Conservation (phyloP, 1,140 invertebrate species). For the Zaprionus tsacasi region DNA sequence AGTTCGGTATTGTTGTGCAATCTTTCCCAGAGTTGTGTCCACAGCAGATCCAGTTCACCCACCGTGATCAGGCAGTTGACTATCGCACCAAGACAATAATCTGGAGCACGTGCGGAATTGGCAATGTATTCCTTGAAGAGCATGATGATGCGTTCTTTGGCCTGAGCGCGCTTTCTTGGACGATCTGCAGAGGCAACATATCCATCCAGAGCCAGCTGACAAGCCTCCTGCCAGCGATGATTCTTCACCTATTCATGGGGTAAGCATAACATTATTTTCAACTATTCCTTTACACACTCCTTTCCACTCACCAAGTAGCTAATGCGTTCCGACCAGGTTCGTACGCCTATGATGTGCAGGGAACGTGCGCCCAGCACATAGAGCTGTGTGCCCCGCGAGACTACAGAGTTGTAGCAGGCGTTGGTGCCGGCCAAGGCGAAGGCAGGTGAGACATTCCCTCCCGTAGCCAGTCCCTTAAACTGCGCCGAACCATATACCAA, state of each 20-base stretch:
- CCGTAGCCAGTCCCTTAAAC: constrained; percentile 94
- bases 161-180: constrained; percentile 70
- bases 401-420: constrained; percentile 96
- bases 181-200: constrained; percentile 75
- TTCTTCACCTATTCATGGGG: constrained; percentile 85
- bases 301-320: constrained; percentile 86
- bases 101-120: constrained; percentile 69
- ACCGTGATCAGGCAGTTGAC: constrained; percentile 79
- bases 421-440: constrained; percentile 89
- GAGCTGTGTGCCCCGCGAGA: constrained; percentile 92
- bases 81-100: constrained; percentile 77
- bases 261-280: background rate
- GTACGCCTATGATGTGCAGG: constrained; percentile 91
- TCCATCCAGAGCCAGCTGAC: constrained; percentile 85
- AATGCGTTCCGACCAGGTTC: constrained; percentile 92
- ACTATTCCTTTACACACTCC: background rate
- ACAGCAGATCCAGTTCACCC: constrained; percentile 78
- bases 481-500: constrained; percentile 96
- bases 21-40: constrained; percentile 85
- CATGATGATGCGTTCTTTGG: constrained; percentile 79
- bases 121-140: constrained; percentile 80
- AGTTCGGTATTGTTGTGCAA: constrained; percentile 76
- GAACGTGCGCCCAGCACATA: constrained; percentile 93
- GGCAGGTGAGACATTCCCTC: constrained; percentile 87
- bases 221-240: constrained; percentile 87